Base-by-base conservation (phyloP, 1,140 invertebrate species). In the Drosophila fuyamai region DNA sequence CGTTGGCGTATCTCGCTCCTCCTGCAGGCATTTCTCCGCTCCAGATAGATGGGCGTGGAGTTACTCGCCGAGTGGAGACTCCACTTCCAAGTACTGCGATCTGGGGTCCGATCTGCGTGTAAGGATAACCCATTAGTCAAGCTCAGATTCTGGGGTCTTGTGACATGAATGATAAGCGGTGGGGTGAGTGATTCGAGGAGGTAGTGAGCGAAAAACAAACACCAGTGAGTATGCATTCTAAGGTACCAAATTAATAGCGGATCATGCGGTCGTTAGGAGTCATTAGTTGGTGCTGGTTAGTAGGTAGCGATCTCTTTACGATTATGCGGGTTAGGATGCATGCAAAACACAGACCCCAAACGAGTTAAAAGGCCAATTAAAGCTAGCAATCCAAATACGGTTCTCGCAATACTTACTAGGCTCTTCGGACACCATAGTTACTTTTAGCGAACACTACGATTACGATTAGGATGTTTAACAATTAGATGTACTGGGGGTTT, bases 31-130 rank as follows among this genome's bases (percentile, higher is more conserved):
- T 92, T 92, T 35, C 92, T 96, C 94, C 96, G 96, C 90, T 98
- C 97, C 46, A 98, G 93, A 92, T 98, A 98, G 74, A 98, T 97
- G 2, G 97, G 97, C 0, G 97, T 97, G 3, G 97, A 97, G 0
- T 97, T 96, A 47, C 86, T 88, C 54, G 78, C 81, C 29, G 90
- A 89, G 44, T 92, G 75, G 32, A 90, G 76, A 48, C 83, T 81
- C 92, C 92, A 92, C 72, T 92, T 92, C 92, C 92, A 92, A n/a
- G 82, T 88, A 51, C 81, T 92, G 58, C 91, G 91, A 59, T 92
- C 92, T 9, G 90, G 74, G 2, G 91, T 90, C 23, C 91, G 92
- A 81, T 92, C 92, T 92, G 65, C 9, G 41, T 68, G 18, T 18
- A 23, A 10, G 44, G 7, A 12, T 3, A 38, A 27, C 2, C 8